phyloP scores from a whole-genome alignment of 2,888 invertebrate species.

The Lottia scabra region DNA sequence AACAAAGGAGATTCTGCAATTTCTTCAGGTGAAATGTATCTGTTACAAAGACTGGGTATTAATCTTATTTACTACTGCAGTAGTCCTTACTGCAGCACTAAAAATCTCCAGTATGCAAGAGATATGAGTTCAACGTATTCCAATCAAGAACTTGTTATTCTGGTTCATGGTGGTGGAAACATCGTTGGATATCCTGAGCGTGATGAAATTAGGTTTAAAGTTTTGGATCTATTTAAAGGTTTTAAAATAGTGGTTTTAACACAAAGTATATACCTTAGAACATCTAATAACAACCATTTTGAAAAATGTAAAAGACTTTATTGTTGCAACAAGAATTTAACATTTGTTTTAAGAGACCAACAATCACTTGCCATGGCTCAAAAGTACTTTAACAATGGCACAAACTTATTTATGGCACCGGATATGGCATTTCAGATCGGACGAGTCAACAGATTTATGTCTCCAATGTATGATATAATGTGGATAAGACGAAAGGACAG shows the following conservation, averaged over 20 bases:
- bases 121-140: conserved; percentile 6
- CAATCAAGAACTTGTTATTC: conserved; percentile 7
- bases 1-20: conserved; percentile 38
- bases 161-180: background rate
- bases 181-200: conserved; percentile 16
- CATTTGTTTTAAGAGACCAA: conserved; percentile 24
- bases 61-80: conserved; percentile 23
- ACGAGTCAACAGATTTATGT: conserved; percentile 17
- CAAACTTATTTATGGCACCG: conserved; percentile 26
- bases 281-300: background rate
- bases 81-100: background rate
- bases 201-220: conserved; percentile 8
- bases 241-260: conserved; percentile 23
- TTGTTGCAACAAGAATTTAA: conserved; percentile 19
- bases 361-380: conserved; percentile 16
- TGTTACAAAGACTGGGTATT: conserved; percentile 18
- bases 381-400: conserved; percentile 18
- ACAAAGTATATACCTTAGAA: conserved; percentile 23
- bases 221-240: conserved; percentile 18
- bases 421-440: conserved; percentile 35
- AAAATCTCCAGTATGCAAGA: conserved; percentile 10
- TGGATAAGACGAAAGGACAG: conserved; percentile 30
- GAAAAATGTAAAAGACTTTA: conserved; percentile 9
- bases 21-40: conserved; percentile 25
- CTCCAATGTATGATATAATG: conserved; percentile 25